phyloP scores from a whole-genome alignment of 2,797 vertebrate genomes.

The Paratrypauchen microcephalus region DNA sequence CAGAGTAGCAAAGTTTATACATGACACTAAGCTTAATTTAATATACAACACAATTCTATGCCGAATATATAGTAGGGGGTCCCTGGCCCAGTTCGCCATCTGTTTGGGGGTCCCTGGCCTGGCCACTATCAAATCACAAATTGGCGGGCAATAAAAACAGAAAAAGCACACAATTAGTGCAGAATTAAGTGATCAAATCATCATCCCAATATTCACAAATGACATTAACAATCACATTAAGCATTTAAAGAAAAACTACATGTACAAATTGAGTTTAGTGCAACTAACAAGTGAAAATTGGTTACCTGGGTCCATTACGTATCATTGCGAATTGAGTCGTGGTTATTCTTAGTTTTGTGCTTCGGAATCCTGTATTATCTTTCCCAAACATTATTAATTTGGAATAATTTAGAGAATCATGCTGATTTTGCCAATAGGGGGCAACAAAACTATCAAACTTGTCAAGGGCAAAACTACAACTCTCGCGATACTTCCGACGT shows the following conservation, averaged over 20 bases:
- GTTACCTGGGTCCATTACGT: background rate
- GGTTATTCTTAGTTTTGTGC: background rate
- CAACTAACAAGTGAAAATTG: background rate
- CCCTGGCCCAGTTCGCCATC: too few species aligned
- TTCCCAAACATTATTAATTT: background rate
- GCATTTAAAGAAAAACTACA: background rate
- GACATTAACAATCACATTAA: background rate
- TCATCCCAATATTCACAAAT: background rate
- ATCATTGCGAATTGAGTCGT: background rate
- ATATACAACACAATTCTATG: too few species aligned
- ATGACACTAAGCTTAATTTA: too few species aligned
- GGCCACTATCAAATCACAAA: background rate
- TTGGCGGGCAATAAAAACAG: background rate
- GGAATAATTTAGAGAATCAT: background rate
- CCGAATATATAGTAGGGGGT: too few species aligned
- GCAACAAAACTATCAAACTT: slow-evolving; percentile 1
- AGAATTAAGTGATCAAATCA: background rate
- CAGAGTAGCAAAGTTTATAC: too few species aligned
- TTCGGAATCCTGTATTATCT: background rate
- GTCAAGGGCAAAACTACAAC: background rate
- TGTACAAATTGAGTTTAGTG: background rate
- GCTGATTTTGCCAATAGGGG: slow-evolving; percentile 6
- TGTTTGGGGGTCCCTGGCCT: too few species aligned
- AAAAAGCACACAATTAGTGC: background rate
- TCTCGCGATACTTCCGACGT: slow-evolving; percentile 60